These are phyloP conservation scores for Cuculus canorus DNA, from an alignment of 2,797 vertebrate species.

Conservation along the genomic window DNA sequence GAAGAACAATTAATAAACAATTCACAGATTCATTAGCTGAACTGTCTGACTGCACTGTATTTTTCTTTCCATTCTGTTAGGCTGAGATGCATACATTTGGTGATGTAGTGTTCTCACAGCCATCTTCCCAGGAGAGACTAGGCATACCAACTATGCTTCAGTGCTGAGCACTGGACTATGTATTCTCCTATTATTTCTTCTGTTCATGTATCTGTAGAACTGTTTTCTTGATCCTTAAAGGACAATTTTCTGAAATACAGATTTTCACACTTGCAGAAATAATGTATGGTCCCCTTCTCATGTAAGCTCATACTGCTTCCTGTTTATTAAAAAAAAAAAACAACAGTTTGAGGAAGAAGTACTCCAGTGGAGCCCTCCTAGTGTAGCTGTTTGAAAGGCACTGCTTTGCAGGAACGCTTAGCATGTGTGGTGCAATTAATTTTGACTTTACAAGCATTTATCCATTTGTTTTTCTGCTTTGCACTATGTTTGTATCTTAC, in stretches of 20 bases:
- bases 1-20: neutral
- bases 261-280: neutral
- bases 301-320: neutral
- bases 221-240: neutral
- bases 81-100: neutral
- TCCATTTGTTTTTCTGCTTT: neutral
- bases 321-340: neutral
- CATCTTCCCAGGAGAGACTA: neutral
- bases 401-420: neutral
- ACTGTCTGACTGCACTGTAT: neutral
- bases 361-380: neutral
- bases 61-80: neutral
- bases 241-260: neutral
- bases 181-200: neutral
- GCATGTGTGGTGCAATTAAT: neutral
- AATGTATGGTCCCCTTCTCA: neutral
- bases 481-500: neutral
- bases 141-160: neutral
- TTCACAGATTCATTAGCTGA: neutral
- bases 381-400: neutral
- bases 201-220: neutral
- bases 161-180: neutral
- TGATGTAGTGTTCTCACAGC: neutral
- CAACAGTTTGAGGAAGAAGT: neutral
- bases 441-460: neutral